These are phyloP conservation scores for Linnaemya tessellans DNA, from an alignment of 2,888 invertebrate species.

Conservation along the genomic window DNA sequence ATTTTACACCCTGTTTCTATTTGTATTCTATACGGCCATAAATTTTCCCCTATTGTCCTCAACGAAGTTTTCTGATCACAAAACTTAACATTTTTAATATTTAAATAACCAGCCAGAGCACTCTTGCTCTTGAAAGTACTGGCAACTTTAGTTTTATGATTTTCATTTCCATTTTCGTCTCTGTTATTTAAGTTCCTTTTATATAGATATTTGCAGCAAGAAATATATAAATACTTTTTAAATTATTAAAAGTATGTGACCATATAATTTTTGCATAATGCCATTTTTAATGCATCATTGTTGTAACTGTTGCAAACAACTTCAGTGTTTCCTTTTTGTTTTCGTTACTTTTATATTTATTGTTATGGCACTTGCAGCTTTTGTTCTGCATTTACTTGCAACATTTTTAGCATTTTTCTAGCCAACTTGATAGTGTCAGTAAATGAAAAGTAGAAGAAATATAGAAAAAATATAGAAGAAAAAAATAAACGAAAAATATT, in stretches of 20 bases:
- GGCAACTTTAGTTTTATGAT: conserved; percentile 45
- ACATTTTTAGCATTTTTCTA: conserved; percentile 43
- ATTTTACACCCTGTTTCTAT: too few species aligned
- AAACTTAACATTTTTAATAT: conserved; percentile 12
- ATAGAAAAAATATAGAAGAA: too few species aligned
- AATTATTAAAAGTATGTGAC: conserved; percentile 10
- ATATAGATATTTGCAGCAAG: neutral
- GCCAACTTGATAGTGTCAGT: conserved; percentile 49
- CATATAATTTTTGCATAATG: conserved; percentile 59
- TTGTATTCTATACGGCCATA: too few species aligned
- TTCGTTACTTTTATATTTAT: conserved; percentile 57
- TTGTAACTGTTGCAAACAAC: conserved; percentile 37
- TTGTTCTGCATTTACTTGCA: conserved; percentile 42
- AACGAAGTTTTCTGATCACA: neutral
- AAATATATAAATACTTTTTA: conserved; percentile 22
- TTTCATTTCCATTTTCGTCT: conserved; percentile 9
- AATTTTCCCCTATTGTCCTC: neutral
- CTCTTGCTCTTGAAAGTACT: conserved; percentile 38
- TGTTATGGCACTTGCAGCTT: conserved; percentile 51
- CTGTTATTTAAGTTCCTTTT: conserved; percentile 6
- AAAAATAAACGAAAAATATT: conserved; percentile 4
- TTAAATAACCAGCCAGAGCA: conserved; percentile 18
- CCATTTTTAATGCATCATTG: conserved; percentile 56
- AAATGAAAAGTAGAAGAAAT: conserved; percentile 40
- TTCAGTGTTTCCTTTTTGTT: conserved; percentile 38